Conservation (phyloP, 2,797 vertebrate genomes). For the Neopelma chrysocephalum region DNA sequence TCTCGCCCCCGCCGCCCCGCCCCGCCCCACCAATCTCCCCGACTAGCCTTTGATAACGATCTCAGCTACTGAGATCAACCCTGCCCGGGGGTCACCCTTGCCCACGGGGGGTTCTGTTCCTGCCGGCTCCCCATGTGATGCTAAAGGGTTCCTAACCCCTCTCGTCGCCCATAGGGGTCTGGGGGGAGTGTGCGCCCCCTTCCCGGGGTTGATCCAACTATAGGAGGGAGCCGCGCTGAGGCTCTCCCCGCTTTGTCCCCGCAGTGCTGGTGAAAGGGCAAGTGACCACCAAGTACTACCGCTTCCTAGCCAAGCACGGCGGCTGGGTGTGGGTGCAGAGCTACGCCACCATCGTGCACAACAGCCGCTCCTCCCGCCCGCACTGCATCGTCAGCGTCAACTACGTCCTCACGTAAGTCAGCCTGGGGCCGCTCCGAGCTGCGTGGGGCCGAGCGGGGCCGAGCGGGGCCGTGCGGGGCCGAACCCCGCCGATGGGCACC, state of each 20-base stretch:
- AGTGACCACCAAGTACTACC: slow-evolving; percentile 97
- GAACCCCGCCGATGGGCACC: neutral
- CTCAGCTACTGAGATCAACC: neutral
- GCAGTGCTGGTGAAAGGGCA: slow-evolving; percentile 97
- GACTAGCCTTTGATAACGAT: fast-evolving
- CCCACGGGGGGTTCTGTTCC: neutral
- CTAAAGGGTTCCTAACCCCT: neutral
- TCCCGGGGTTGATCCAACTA: neutral
- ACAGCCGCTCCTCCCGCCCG: slow-evolving; percentile 94
- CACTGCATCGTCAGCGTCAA: slow-evolving; percentile 99
- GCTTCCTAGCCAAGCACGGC: slow-evolving; percentile 93
- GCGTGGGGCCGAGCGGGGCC: too few relatives aligned
- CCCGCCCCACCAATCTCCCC: neutral
- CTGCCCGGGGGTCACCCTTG: too few relatives aligned
- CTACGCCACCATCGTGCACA: slow-evolving; percentile 96
- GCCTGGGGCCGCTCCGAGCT: neutral
- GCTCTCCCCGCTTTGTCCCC: neutral
- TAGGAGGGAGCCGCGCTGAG: neutral
- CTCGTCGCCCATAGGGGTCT: neutral
- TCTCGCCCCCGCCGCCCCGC: too few relatives aligned
- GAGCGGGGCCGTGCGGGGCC: neutral
- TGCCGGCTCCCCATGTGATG: fast-evolving
- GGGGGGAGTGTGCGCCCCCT: neutral
- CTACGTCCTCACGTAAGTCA: slow-evolving; percentile 97
- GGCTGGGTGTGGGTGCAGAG: slow-evolving; percentile 99